Percentiles rank a stretch among this genome's conserved stretches.
Conservation (phyloP, 1,140 invertebrate species). For the Oryzaephilus surinamensis region DNA sequence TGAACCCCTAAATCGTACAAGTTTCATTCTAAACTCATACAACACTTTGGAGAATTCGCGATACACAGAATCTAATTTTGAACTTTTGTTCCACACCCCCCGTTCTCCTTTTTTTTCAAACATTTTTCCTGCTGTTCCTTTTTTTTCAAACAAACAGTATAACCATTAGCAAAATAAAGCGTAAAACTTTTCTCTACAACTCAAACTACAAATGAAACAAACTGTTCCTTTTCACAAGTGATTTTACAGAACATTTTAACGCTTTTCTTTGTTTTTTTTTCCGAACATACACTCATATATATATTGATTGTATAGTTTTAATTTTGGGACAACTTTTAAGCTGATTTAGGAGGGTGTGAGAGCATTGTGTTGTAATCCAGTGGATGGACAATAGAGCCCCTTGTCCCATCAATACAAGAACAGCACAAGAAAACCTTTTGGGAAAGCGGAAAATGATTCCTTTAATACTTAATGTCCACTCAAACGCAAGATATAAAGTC, state of each 20-base stretch:
- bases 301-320: conserved; percentile 10
- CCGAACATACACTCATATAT: too few relatives aligned
- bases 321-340: conserved; percentile 10
- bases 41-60: conserved; percentile 10
- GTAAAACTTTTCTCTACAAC: conserved; percentile 4
- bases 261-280: conserved; percentile 6
- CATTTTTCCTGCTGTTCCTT: conserved; percentile 4
- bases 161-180: conserved; percentile 11
- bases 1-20: conserved; percentile 8
- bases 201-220: conserved; percentile 8
- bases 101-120: too few relatives aligned
- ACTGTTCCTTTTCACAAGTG: conserved; percentile 3
- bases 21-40: conserved; percentile 7
- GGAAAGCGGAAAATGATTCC: too few relatives aligned
- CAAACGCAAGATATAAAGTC: too few relatives aligned
- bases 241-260: conserved; percentile 8
- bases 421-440: too few relatives aligned
- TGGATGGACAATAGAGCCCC: too few relatives aligned
- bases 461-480: too few relatives aligned
- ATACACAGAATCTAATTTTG: conserved; percentile 8
- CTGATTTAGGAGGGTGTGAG: conserved; percentile 10
- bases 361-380: conserved; percentile 8
- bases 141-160: conserved; percentile 9
- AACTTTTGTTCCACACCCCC: too few relatives aligned
- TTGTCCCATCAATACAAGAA: too few relatives aligned